Evolutionary conservation across 2,888 invertebrate genomes (phyloP).

Genomic region (Poecilus cupreus): DNA sequence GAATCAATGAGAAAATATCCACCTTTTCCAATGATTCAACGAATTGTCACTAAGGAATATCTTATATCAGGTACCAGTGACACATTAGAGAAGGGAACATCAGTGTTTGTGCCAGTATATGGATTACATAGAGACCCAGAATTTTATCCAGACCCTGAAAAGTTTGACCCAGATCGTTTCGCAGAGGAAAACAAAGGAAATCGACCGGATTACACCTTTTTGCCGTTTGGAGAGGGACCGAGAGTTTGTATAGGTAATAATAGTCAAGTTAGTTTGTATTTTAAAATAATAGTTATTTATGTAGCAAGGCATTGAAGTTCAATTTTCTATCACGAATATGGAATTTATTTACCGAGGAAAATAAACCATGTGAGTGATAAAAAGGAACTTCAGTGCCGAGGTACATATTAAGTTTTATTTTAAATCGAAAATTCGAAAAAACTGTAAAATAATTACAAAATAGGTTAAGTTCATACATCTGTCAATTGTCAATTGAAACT

Average conservation of each 20-base stretch:
- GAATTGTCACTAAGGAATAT: neutral
- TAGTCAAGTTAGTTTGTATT: no score
- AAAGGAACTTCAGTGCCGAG: no score
- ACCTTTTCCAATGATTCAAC: neutral
- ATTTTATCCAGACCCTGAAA: conserved; percentile 8
- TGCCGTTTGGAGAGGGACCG: conserved; percentile 72
- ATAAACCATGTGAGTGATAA: no score
- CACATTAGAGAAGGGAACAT: neutral
- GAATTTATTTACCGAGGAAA: no score
- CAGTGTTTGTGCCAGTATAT: neutral
- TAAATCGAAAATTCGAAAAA: no score
- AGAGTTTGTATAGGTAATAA: conserved; percentile 70
- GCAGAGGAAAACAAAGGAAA: neutral
- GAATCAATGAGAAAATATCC: conserved; percentile 24
- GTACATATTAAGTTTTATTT: no score
- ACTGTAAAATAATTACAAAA: no score
- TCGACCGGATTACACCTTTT: conserved; percentile 2
- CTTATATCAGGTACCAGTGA: neutral
- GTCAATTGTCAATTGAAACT: no score
- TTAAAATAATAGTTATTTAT: no score
- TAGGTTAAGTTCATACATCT: no score
- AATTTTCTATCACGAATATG: no score
- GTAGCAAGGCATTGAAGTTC: no score
- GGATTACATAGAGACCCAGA: neutral
- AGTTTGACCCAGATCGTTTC: conserved; percentile 15